Base-by-base conservation (phyloP, 2,888 invertebrate genomes). In the Drosophila atripex region DNA sequence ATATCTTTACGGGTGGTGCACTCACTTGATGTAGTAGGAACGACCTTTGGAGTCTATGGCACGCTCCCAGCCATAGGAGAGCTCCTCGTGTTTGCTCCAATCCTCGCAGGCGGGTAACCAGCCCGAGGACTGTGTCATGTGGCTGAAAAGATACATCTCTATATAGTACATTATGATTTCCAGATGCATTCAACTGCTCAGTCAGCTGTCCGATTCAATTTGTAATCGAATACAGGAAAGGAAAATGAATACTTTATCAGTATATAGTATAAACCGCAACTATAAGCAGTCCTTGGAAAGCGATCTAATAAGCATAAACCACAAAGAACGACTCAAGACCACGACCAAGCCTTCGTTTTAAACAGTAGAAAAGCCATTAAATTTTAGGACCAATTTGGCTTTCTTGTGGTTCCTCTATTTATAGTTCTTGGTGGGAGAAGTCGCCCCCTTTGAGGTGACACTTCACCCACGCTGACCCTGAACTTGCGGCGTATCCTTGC, bases 51-150 rank as follows among this genome's bases (percentile, higher is more conserved):
- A 94, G 91, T 98, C 97, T 72, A 95, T 92, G 23, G 97, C 97
- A 89, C 95, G 94, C 90, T 98, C 98, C 97, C 97, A 98, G 12
- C 97, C 98, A 89, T 96, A 97, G 0, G 97, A 97, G 63, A 97
- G 93, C 49, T 95, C 93, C 61, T 94, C 93, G 76, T 89, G 90
- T 88, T 89, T 92, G 90, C 74, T 92, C 97, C 97, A 98, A 88
- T 95, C 94, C 90, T 97, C 97, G 23, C 95, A 94, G 3, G 97
- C 97, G 0, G 98, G 98, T 76, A 97, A 92, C 97, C 97, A 98
- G 84, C 96, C 95, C 1, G 97, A 95, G 0, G 96, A 95, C 85
- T 95, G 93, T 21, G 95, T 96, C 89, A 95, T 93, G 92, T 97
- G 97, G 91, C 97, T 97, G 93, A 41, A 18, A 41, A 8, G 9